Evolutionary conservation across 2,888 invertebrate genomes (phyloP).

Genomic region (Eilema sororculum): DNA sequence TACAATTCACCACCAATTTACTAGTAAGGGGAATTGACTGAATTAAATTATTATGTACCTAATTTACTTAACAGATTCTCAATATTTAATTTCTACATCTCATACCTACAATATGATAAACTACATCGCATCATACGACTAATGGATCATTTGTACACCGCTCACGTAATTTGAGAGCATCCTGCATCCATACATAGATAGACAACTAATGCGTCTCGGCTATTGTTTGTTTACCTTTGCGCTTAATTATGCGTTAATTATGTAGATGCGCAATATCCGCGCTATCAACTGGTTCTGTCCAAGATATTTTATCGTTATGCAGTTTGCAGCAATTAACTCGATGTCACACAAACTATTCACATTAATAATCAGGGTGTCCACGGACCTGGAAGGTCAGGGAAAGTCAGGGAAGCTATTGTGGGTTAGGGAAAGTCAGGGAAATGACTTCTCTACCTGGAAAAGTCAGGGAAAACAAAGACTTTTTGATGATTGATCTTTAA

Average conservation of each 20-base stretch:
- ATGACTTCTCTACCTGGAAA: no score
- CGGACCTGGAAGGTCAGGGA: no score
- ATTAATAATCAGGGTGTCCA: background rate
- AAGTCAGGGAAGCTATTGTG: no score
- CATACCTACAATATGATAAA: background rate
- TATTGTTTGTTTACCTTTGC: slow-evolving; percentile 1
- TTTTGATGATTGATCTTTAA: no score
- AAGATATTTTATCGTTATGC: background rate
- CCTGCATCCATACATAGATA: background rate
- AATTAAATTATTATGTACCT: no score
- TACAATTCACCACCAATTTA: no score
- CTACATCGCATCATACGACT: background rate
- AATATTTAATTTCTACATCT: no score
- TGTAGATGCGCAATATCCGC: background rate
- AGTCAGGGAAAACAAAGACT: no score
- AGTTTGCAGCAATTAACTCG: background rate
- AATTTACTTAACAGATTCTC: no score
- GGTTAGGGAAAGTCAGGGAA: no score
- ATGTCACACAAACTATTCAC: background rate
- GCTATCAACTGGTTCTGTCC: background rate
- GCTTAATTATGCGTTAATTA: background rate
- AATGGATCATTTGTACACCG: background rate
- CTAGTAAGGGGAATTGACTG: no score
- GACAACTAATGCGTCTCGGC: background rate
- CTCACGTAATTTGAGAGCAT: background rate